These are phyloP conservation scores for Crotalus viridis DNA, from an alignment of 2,113 vertebrate genomes.

Conservation along the genomic window DNA sequence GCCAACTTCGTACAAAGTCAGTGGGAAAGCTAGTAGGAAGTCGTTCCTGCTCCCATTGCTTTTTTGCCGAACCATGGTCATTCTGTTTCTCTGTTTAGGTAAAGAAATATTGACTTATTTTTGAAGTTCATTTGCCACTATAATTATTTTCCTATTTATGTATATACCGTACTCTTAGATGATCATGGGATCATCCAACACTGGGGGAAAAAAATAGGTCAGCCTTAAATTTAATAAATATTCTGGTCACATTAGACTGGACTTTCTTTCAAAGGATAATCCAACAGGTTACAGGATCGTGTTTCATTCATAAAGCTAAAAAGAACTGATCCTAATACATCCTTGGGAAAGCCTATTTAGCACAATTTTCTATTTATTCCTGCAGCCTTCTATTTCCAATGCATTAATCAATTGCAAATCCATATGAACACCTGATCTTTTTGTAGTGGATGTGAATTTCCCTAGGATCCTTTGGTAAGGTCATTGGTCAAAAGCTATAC, in stretches of 20 bases:
- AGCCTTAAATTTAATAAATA: neutral
- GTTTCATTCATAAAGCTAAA: neutral
- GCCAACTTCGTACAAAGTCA: neutral
- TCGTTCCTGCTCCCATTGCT: neutral
- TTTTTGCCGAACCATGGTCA: neutral
- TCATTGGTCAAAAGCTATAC: neutral
- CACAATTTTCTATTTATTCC: neutral
- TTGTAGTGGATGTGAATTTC: neutral
- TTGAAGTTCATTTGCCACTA: neutral
- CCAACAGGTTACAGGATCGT: neutral
- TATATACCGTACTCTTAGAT: neutral
- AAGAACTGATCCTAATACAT: neutral
- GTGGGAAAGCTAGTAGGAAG: neutral
- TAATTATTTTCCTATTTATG: neutral
- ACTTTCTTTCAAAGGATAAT: neutral
- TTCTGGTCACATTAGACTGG: neutral
- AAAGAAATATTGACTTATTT: neutral
- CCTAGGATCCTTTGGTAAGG: neutral
- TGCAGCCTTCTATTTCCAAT: neutral
- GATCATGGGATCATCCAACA: neutral
- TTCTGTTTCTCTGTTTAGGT: neutral
- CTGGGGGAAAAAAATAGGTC: no score
- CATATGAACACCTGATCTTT: neutral
- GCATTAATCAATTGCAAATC: neutral
- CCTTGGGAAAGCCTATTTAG: neutral